Evolutionary conservation across 2,888 invertebrate species (phyloP).

Genomic region (Calliphora vomitoria): DNA sequence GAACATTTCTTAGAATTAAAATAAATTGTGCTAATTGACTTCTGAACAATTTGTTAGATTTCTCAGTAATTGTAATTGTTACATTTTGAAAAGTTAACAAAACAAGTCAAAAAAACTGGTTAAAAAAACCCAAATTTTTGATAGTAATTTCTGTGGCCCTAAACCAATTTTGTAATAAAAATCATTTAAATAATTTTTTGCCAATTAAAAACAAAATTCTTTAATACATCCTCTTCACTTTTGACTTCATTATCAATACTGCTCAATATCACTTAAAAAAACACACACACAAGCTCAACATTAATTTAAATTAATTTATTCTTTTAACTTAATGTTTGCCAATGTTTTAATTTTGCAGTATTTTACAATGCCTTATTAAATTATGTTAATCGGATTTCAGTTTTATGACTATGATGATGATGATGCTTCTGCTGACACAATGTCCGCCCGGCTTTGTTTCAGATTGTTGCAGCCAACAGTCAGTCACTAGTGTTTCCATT

Average conservation of each 20-base stretch:
- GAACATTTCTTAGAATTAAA: not conserved
- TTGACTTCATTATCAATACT: conserved; percentile 12
- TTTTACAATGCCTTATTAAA: conserved; percentile 20
- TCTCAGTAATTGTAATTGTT: too few relatives aligned
- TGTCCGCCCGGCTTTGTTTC: not conserved
- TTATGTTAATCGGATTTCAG: conserved; percentile 46
- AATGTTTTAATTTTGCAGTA: conserved; percentile 5
- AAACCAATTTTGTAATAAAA: too few relatives aligned
- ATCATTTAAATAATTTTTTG: not conserved
- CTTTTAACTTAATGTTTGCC: conserved; percentile 10
- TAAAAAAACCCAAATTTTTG: too few relatives aligned
- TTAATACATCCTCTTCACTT: not conserved
- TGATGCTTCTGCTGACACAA: not conserved
- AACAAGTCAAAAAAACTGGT: too few relatives aligned
- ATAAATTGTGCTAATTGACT: too few relatives aligned
- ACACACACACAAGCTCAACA: not conserved
- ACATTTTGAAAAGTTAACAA: too few relatives aligned
- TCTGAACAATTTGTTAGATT: too few relatives aligned
- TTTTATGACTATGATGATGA: not conserved
- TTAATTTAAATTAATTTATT: conserved; percentile 23
- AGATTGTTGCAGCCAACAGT: conserved; percentile 17
- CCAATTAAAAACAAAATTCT: not conserved
- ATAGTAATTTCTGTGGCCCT: too few relatives aligned
- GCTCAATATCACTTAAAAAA: conserved; percentile 8
- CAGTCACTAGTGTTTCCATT: not conserved